phyloP scores from a whole-genome alignment of 2,797 vertebrate genomes.

The Tenualosa ilisha region DNA sequence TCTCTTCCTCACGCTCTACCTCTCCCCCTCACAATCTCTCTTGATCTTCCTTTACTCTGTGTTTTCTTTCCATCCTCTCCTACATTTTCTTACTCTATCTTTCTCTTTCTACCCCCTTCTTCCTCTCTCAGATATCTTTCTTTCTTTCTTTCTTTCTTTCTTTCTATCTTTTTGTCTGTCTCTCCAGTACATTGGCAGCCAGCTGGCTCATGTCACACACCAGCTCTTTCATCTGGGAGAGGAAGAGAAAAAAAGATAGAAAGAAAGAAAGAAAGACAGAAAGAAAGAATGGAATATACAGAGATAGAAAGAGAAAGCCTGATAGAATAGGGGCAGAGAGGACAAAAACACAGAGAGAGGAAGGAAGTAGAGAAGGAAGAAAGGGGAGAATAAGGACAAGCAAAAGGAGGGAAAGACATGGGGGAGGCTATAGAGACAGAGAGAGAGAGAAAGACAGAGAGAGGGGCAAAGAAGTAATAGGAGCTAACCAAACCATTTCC shows the following conservation, averaged over 20 bases:
- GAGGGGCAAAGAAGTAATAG: background rate
- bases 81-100: background rate
- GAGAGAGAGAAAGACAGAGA: background rate
- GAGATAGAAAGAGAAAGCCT: background rate
- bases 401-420: background rate
- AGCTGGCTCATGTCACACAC: slow-evolving; percentile 18
- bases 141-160: background rate
- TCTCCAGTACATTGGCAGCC: background rate
- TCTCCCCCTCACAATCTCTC: background rate
- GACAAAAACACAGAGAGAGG: background rate
- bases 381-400: background rate
- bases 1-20: background rate
- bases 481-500: slow-evolving; percentile 2
- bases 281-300: background rate
- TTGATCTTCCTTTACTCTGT: background rate
- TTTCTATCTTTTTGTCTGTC: background rate
- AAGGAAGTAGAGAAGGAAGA: background rate
- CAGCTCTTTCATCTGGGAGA: slow-evolving; percentile 13
- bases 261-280: background rate
- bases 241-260: background rate
- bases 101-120: background rate
- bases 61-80: background rate
- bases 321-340: background rate
- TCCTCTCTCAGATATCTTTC: background rate
- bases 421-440: background rate